Base-by-base conservation (phyloP, 2,797 vertebrate genomes). In the Gallinago nigripennis region DNA sequence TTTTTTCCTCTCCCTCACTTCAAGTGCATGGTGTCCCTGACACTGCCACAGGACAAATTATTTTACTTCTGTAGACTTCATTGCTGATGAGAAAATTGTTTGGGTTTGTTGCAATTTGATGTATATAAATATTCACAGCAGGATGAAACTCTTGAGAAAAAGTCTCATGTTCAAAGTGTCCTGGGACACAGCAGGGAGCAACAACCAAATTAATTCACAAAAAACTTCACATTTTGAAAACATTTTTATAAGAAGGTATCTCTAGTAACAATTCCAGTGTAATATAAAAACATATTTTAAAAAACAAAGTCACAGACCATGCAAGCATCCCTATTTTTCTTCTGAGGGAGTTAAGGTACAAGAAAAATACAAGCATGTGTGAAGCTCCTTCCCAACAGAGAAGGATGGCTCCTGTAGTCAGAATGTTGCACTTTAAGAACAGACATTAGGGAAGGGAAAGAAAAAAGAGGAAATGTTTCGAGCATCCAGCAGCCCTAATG, bases 101-200 rank as follows among this genome's bases (percentile, higher is more conserved):
- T 68, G 35, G 61, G 25, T 90, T 94, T 87, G 90, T 88, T 90
- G 82, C 71, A 92, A 78, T 33, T 72, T 81, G 41, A 89, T 84
- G 56, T 85, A 89, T 82, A 92, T 84, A 92, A 93, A 96, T 93
- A 95, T 70, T 84, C 83, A 60, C n/a, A 45, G 91, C 69, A 83
- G 21, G 58, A 66, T 70, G 83, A 90, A 95, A 89, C 31, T 50
- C 66, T 39, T 56, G 16, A 3, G 90, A 94, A 90, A 88, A 82
- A 16, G 16, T 65, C 64, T 82, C 12, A 28, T 91, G 92, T 95
- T 86, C 39, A 50, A 80, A 70, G 27, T 76, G 75, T 90, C 81
- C 89, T 83, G 81, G 68, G 85, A 91, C 33, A 80, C 28, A 86
- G 35, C 51, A 91, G 61, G 65, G 54, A 91, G 51, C 21, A 79